These are phyloP conservation scores for Chelonus insularis DNA, from an alignment of 1,140 invertebrate genomes.

Conservation along the genomic window DNA sequence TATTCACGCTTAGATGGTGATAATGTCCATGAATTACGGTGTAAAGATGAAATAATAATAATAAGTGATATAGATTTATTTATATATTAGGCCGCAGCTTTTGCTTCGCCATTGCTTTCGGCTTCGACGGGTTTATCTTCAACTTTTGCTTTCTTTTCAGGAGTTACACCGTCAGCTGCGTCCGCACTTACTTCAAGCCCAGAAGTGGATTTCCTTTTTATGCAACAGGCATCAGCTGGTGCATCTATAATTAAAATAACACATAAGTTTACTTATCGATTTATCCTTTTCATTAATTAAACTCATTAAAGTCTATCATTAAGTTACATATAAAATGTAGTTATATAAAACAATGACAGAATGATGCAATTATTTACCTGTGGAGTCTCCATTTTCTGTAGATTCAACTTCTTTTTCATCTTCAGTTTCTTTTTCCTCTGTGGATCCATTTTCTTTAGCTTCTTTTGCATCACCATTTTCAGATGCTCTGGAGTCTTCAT, in stretches of 20 bases:
- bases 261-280: too few species aligned
- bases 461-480: slow-evolving; percentile 57
- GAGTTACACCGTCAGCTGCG: slow-evolving; percentile 63
- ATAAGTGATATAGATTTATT: too few species aligned
- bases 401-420: slow-evolving; percentile 63
- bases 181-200: slow-evolving; percentile 61
- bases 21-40: slow-evolving; percentile 53
- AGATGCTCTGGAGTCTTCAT: slow-evolving; percentile 55
- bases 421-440: slow-evolving; percentile 56
- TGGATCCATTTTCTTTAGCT: slow-evolving; percentile 59
- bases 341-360: too few species aligned
- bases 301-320: slow-evolving; percentile 1
- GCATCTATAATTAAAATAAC: slow-evolving; percentile 46
- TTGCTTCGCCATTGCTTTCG: slow-evolving; percentile 64
- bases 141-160: slow-evolving; percentile 74
- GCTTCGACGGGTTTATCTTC: slow-evolving; percentile 63
- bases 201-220: slow-evolving; percentile 73
- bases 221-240: slow-evolving; percentile 54
- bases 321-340: too few species aligned
- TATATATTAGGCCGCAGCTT: slow-evolving; percentile 67
- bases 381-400: slow-evolving; percentile 65
- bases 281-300: too few species aligned
- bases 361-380: slow-evolving; percentile 57
- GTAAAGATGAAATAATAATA: slow-evolving; percentile 28
- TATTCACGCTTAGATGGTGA: slow-evolving; percentile 45